Conservation (phyloP, 1,140 invertebrate genomes). For the Bombus pascuorum region DNA sequence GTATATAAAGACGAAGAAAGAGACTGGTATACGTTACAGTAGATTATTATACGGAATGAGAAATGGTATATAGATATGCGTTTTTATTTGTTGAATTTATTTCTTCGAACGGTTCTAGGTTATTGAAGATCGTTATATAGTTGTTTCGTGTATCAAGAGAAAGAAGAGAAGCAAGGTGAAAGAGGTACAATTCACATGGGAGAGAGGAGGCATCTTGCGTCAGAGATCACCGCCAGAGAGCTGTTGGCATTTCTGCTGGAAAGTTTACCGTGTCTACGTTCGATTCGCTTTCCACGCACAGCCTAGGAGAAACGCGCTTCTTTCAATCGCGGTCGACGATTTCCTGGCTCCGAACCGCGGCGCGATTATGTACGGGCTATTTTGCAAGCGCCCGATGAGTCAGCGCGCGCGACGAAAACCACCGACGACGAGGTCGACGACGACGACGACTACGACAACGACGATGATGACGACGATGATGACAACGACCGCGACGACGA, state of each 20-base stretch:
- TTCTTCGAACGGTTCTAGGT: no score
- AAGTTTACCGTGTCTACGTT: conserved; percentile 68
- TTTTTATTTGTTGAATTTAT: no score
- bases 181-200: conserved; percentile 11
- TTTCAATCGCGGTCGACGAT: background rate
- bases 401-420: conserved; percentile 17
- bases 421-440: background rate
- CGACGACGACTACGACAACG: background rate
- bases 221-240: conserved; percentile 67
- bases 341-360: background rate
- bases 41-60: background rate
- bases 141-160: background rate
- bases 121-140: no score
- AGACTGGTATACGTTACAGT: background rate
- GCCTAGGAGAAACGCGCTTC: conserved; percentile 2
- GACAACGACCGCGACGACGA: background rate
- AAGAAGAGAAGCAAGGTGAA: conserved; percentile 17
- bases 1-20: no score
- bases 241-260: conserved; percentile 72
- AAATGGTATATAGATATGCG: no score
- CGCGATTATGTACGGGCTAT: conserved; percentile 16
- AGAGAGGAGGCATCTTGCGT: conserved; percentile 62
- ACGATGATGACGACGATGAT: background rate
- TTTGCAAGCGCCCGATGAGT: conserved; percentile 43
- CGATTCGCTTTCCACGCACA: conserved; percentile 36